Evolutionary conservation across 2,888 invertebrate species (phyloP).

Genomic region (Argyresthia goedartella): DNA sequence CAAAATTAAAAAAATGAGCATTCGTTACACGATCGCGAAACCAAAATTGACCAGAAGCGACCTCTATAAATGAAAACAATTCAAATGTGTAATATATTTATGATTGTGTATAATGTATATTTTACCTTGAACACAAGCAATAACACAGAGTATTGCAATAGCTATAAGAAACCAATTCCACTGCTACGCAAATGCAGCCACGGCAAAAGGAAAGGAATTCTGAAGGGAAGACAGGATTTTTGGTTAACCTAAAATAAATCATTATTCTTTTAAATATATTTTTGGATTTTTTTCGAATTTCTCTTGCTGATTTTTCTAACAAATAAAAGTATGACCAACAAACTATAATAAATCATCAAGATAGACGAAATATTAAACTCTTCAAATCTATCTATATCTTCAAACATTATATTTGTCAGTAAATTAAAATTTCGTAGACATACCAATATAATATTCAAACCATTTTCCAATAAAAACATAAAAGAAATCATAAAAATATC

Average conservation of each 20-base stretch:
- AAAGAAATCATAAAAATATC: constrained; percentile 6
- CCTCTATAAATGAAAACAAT: constrained; percentile 29
- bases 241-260: neutral
- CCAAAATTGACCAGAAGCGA: constrained; percentile 53
- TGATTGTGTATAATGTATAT: constrained; percentile 24
- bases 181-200: constrained; percentile 57
- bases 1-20: constrained; percentile 23
- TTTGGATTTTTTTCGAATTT: neutral
- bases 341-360: neutral
- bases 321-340: neutral
- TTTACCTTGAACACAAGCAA: constrained; percentile 67
- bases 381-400: neutral
- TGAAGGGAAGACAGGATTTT: neutral
- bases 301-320: no score
- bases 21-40: constrained; percentile 35
- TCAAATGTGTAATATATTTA: constrained; percentile 27
- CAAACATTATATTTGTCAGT: neutral
- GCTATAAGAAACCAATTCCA: constrained; percentile 68
- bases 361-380: neutral
- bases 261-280: neutral
- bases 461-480: neutral
- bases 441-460: neutral
- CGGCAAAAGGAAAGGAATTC: constrained; percentile 18
- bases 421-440: neutral
- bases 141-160: constrained; percentile 40